These are phyloP conservation scores for Forbesichthys papilliferus DNA, from an alignment of 2,113 vertebrate genomes.

Conservation along the genomic window DNA sequence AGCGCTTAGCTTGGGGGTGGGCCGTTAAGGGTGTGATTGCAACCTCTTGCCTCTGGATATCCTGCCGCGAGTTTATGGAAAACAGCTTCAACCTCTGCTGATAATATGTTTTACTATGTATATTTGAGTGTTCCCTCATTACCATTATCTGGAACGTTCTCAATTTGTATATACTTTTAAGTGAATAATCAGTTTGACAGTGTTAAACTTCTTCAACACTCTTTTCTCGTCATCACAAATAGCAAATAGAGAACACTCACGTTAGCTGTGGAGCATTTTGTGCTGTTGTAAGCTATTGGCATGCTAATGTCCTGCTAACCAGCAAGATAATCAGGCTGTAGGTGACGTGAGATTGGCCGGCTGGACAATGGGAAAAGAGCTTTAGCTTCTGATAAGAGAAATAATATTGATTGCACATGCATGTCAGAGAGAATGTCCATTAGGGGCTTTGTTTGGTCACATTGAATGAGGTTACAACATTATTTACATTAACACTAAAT, in stretches of 20 bases:
- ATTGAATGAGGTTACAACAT: no score
- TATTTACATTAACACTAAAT: no score
- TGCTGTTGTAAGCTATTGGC: slow-evolving; percentile 45
- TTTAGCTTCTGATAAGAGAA: slow-evolving; percentile 64
- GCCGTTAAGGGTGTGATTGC: slow-evolving; percentile 23
- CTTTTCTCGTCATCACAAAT: neutral
- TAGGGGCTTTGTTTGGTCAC: slow-evolving; percentile 19
- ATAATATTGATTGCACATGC: slow-evolving; percentile 70
- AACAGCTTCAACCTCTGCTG: slow-evolving; percentile 2
- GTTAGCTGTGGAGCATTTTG: slow-evolving; percentile 25
- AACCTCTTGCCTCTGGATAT: slow-evolving; percentile 21
- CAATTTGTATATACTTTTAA: neutral
- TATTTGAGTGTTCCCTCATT: neutral
- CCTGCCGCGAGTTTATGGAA: slow-evolving; percentile 4
- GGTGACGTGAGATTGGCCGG: slow-evolving; percentile 62
- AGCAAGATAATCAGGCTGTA: slow-evolving; percentile 57
- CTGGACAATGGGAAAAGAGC: slow-evolving; percentile 60
- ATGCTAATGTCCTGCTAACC: slow-evolving; percentile 41
- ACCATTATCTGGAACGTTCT: neutral
- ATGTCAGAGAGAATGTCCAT: slow-evolving; percentile 61
- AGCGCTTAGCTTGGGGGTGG: slow-evolving; percentile 50
- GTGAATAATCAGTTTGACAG: neutral
- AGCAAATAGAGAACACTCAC: neutral
- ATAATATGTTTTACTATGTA: neutral
- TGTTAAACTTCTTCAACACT: slow-evolving; percentile 9